Conservation (phyloP, 2,113 vertebrate species). For the Urocynchramus pylzowi region DNA sequence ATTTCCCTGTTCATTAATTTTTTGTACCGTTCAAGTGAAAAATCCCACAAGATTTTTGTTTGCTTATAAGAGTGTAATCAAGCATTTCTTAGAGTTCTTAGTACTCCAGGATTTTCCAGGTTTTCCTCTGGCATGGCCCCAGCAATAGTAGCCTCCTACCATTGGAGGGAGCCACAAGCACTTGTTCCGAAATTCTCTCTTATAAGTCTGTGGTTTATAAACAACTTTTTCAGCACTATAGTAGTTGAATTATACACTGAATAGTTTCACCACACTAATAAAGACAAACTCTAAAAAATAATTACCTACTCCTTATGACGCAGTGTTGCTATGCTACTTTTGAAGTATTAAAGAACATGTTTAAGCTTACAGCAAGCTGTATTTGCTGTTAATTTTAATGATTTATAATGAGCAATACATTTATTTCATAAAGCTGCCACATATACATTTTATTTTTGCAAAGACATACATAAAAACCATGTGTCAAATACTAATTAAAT, state of each 20-base stretch:
- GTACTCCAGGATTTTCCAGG: not conserved
- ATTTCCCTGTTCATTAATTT: not conserved
- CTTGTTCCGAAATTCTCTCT: not conserved
- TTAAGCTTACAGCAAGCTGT: not conserved
- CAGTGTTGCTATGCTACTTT: not conserved
- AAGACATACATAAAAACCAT: not conserved
- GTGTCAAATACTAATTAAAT: not conserved
- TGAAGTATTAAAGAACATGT: not conserved
- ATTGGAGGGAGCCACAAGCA: not conserved
- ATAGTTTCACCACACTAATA: not conserved
- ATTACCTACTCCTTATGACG: not conserved
- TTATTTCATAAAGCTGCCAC: not conserved
- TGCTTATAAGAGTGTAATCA: not conserved
- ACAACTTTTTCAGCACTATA: not conserved
- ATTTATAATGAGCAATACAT: not conserved
- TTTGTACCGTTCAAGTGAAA: not conserved
- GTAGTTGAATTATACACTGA: not conserved
- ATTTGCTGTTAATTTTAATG: not conserved
- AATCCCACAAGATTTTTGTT: not conserved
- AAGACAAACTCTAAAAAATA: not conserved
- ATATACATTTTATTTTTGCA: not conserved
- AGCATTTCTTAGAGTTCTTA: not conserved
- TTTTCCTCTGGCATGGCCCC: not conserved
- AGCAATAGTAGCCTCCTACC: slow-evolving; percentile 2
- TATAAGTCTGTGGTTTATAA: not conserved